A percentile compares a stretch with the other conserved stretches of the same genome.
phyloP scores from a whole-genome alignment of 2,888 invertebrate genomes.

The Cryptophagus acutangulus region DNA sequence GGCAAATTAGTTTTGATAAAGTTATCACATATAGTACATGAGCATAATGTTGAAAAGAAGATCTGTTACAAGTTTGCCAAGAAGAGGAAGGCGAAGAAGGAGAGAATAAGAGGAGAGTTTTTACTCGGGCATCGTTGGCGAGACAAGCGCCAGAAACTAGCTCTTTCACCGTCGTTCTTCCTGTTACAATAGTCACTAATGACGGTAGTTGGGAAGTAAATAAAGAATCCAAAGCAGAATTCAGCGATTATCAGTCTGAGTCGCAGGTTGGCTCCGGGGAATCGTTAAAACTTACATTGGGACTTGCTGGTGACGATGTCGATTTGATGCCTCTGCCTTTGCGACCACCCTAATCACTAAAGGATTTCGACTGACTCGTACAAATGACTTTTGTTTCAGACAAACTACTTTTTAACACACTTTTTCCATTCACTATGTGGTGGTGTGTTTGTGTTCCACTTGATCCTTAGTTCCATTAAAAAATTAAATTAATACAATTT shows the following conservation, averaged over 20 bases:
- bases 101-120: no score
- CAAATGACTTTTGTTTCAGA: slow-evolving; percentile 7
- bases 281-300: slow-evolving; percentile 14
- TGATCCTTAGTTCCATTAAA: no score
- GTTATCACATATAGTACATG: background rate
- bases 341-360: slow-evolving; percentile 8
- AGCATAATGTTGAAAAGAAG: background rate
- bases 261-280: slow-evolving; percentile 13
- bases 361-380: slow-evolving; percentile 2
- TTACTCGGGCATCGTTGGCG: background rate
- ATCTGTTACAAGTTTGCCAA: slow-evolving; percentile 2
- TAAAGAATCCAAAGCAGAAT: slow-evolving; percentile 21
- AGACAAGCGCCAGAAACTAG: slow-evolving; percentile 18
- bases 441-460: no score
- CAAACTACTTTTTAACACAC: background rate
- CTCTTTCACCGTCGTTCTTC: slow-evolving; percentile 20
- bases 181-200: slow-evolving; percentile 26
- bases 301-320: slow-evolving; percentile 14
- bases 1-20: background rate
- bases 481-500: no score
- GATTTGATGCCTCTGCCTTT: slow-evolving; percentile 10
- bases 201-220: slow-evolving; percentile 25
- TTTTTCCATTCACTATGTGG: slow-evolving; percentile 2
- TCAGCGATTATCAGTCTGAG: slow-evolving; percentile 14
- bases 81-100: no score